A percentile compares a stretch with the other conserved stretches of the same genome.
These are phyloP conservation scores for Falco novaeseelandiae DNA, from an alignment of 2,797 vertebrate species.

Conservation along the genomic window DNA sequence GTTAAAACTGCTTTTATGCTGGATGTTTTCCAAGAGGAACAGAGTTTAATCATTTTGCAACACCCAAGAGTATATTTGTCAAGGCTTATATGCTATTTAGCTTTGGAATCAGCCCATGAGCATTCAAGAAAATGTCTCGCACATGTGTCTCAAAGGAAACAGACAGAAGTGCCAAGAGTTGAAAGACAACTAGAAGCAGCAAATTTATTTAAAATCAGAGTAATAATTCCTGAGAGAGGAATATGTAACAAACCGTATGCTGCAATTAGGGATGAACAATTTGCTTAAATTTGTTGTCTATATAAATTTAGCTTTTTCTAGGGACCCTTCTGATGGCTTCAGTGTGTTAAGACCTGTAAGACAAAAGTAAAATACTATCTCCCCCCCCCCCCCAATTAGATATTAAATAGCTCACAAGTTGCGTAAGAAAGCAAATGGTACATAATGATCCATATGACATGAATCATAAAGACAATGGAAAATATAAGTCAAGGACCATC, in stretches of 20 bases:
- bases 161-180: background rate
- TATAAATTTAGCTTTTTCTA: background rate
- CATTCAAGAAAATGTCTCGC: background rate
- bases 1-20: background rate
- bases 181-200: background rate
- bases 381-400: background rate
- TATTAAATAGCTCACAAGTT: background rate
- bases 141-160: background rate
- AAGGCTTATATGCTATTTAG: background rate
- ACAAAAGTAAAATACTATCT: background rate
- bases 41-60: background rate
- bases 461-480: background rate
- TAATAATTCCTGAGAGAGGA: background rate
- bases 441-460: background rate
- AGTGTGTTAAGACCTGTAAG: background rate
- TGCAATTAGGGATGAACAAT: background rate
- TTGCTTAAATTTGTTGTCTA: background rate
- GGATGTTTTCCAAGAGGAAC: background rate
- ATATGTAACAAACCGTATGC: background rate
- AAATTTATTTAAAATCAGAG: background rate
- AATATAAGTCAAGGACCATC: background rate
- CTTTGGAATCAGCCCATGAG: background rate
- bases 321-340: background rate
- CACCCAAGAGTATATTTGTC: background rate
- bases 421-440: background rate